Percentiles rank a stretch among this genome's conserved stretches.
phyloP scores from a whole-genome alignment of 64 coral and sea anemone species.

The Montipora sp. region DNA sequence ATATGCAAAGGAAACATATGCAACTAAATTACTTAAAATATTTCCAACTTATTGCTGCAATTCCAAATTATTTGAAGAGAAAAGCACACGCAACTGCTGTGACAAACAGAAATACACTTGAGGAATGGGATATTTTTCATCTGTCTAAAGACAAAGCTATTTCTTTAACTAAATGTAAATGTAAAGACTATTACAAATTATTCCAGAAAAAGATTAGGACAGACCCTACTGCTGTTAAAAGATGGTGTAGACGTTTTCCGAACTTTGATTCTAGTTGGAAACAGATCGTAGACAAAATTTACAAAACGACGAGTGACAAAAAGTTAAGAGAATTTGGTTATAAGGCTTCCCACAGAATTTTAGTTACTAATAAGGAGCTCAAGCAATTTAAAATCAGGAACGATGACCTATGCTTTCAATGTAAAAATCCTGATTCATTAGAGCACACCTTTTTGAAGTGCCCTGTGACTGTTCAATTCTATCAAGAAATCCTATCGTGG shows the following conservation, averaged over 20 bases:
- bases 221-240: not conserved
- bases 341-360: not conserved
- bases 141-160: not conserved
- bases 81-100: not conserved
- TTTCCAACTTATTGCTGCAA: conserved; percentile 18
- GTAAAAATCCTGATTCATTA: not conserved
- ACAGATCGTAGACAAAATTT: not conserved
- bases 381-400: not conserved
- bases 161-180: too few species aligned
- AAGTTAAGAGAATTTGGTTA: conserved; percentile 5
- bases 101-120: not conserved
- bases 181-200: too few species aligned
- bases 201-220: not conserved
- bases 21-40: not conserved
- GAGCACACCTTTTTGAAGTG: conserved; percentile 1
- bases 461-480: not conserved
- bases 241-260: not conserved
- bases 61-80: conserved; percentile 1
- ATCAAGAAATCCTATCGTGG: conserved; percentile 1
- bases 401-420: not conserved
- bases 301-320: not conserved
- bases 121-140: not conserved
- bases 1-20: not conserved
- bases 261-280: not conserved
- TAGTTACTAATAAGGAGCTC: not conserved